Percentiles rank a stretch among this genome's conserved stretches.
Conservation (phyloP, 1,140 invertebrate species). For the Telenomus remus region DNA sequence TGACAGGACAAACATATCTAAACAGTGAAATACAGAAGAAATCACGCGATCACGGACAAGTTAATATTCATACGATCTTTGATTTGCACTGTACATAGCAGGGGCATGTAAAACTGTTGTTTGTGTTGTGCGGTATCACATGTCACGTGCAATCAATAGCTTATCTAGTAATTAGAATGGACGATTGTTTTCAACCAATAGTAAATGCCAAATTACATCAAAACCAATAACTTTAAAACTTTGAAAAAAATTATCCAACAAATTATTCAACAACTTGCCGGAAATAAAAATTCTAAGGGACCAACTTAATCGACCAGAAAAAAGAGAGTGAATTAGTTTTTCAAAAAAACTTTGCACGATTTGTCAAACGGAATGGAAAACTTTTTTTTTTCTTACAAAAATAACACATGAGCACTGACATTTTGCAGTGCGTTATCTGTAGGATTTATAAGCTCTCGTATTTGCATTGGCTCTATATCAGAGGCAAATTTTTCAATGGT, state of each 20-base stretch:
- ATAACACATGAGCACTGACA: too few species aligned
- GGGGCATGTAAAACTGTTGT: background rate
- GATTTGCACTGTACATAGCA: background rate
- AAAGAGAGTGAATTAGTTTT: too few species aligned
- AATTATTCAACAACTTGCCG: too few species aligned
- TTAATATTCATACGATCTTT: constrained; percentile 8
- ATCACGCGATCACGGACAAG: constrained; percentile 10
- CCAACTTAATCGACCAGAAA: too few species aligned
- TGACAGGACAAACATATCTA: constrained; percentile 5
- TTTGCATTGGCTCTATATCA: too few species aligned
- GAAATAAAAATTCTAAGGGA: too few species aligned
- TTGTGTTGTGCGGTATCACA: background rate
- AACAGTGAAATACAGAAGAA: constrained; percentile 5
- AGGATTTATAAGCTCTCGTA: too few species aligned
- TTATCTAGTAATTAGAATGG: constrained; percentile 4
- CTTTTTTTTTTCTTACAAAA: too few species aligned
- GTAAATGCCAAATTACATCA: background rate
- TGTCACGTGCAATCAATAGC: constrained; percentile 24
- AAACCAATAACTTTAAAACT: background rate
- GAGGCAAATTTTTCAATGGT: too few species aligned
- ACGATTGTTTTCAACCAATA: background rate
- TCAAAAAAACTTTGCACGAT: too few species aligned
- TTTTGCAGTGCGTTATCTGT: too few species aligned
- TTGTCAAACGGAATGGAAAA: too few species aligned
- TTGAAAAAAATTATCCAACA: background rate